Evolutionary conservation across 1,140 invertebrate species (phyloP), one percentile per base, ranked within the genome.

Genomic region (Ceratina japonica): DNA sequence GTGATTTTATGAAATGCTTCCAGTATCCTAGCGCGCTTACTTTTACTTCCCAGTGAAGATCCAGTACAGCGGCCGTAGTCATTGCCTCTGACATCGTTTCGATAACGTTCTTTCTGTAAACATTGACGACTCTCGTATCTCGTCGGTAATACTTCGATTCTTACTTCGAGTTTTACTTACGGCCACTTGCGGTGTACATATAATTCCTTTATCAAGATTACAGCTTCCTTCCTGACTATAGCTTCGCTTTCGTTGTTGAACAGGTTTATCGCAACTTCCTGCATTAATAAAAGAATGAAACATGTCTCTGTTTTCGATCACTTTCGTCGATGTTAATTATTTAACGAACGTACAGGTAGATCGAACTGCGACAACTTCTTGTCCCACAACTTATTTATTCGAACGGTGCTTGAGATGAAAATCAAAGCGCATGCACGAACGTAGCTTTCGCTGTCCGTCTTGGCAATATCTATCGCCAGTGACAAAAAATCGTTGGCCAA

Each of bases 31-130:
- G 86, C 0, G 95, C 95, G 66, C 94, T 94, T 0, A 95, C 85
- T 89, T 96, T 96, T 0, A 96, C 96, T 90, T 97, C 96, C 96
- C 96, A 96, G 85, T 97, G 95, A 61, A 97, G 93, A 90, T 97
- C 96, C 5, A 93, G 93, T 0, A 95, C 91, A 10, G 95, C 94
- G 13, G 95, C 94, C 22, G 93, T 91, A 3, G 94, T 93, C 93
- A 97, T 95, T 5, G 93, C 91, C 51, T 89, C 74, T 49, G 84
- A 88, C 83, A 93, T 91, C n/a, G 74, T 49, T 37, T 91, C 84
- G 3, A 92, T 82, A 62, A 84, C 83, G 65, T 82, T 51, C 81
- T 89, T 92, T 24, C 91, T 92, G 74, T 68, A 74, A 22, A 44
- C 61, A 24, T 80, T 5, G 63, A 72, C 49, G n/a, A n/a, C n/a